Evolutionary conservation across 2,888 invertebrate species (phyloP).

Genomic region (Catocala nupta): DNA sequence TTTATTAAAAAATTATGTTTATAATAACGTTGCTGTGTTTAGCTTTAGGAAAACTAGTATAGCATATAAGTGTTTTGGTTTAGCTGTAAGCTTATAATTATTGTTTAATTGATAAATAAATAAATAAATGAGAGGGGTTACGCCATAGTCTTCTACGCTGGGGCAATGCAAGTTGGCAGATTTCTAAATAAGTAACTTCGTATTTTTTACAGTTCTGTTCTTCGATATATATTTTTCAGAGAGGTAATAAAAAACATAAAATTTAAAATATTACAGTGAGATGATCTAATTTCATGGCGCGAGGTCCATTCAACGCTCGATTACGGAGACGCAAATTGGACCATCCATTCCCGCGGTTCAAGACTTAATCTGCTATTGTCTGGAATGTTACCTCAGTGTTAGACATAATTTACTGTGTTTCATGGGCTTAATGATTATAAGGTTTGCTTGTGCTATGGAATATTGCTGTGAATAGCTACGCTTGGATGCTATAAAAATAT

Average conservation of each 20-base stretch:
- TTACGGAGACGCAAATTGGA: constrained; percentile 81
- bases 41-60: no score
- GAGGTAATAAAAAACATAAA: constrained; percentile 43
- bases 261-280: constrained; percentile 43
- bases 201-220: neutral
- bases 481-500: no score
- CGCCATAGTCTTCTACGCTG: no score
- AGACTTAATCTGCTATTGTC: constrained; percentile 56
- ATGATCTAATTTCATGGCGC: constrained; percentile 82
- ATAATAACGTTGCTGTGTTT: no score
- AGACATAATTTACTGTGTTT: constrained; percentile 55
- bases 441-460: neutral
- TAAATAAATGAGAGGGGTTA: no score
- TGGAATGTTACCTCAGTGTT: constrained; percentile 68
- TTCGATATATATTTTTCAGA: neutral
- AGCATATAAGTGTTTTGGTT: no score
- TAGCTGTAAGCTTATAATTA: no score
- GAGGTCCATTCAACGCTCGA: constrained; percentile 79
- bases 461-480: no score
- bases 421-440: constrained; percentile 36
- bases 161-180: no score
- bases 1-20: no score
- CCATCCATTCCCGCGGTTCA: constrained; percentile 73
- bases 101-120: no score
- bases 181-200: no score